Conservation (phyloP, 2,888 invertebrate species). For the Drosophila neonasuta region DNA sequence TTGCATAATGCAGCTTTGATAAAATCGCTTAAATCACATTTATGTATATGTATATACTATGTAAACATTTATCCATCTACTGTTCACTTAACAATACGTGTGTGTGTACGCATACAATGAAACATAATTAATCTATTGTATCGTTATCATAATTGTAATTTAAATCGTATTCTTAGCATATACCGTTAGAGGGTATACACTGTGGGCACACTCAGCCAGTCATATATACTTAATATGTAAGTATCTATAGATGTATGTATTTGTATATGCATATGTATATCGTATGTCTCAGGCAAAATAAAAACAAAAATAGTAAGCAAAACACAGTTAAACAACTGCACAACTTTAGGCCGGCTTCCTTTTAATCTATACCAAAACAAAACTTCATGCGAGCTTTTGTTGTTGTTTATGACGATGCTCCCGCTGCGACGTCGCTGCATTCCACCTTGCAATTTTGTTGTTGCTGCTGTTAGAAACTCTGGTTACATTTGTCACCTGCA, state of each 20-base stretch:
- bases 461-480: slow-evolving; percentile 18
- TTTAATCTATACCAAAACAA: slow-evolving; percentile 30
- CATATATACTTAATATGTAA: slow-evolving; percentile 29
- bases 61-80: slow-evolving; percentile 69
- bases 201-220: slow-evolving; percentile 54
- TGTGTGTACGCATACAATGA: slow-evolving; percentile 34
- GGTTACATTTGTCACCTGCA: slow-evolving; percentile 28
- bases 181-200: slow-evolving; percentile 41
- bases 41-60: slow-evolving; percentile 66
- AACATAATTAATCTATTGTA: slow-evolving; percentile 48
- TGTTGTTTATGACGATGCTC: neutral
- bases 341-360: slow-evolving; percentile 21
- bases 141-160: slow-evolving; percentile 36
- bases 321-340: slow-evolving; percentile 37
- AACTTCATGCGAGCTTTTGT: slow-evolving; percentile 19
- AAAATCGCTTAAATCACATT: slow-evolving; percentile 81
- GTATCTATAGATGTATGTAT: slow-evolving; percentile 26
- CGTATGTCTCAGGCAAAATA: slow-evolving; percentile 43
- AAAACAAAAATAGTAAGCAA: slow-evolving; percentile 21
- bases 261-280: slow-evolving; percentile 35
- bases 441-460: slow-evolving; percentile 13
- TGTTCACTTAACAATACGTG: slow-evolving; percentile 55
- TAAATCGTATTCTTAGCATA: slow-evolving; percentile 41
- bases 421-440: slow-evolving; percentile 23
- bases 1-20: slow-evolving; percentile 79